A percentile compares a stretch with the other conserved stretches of the same genome.
Conservation (phyloP, 2,888 invertebrate genomes). For the Orthosia gracilis region DNA sequence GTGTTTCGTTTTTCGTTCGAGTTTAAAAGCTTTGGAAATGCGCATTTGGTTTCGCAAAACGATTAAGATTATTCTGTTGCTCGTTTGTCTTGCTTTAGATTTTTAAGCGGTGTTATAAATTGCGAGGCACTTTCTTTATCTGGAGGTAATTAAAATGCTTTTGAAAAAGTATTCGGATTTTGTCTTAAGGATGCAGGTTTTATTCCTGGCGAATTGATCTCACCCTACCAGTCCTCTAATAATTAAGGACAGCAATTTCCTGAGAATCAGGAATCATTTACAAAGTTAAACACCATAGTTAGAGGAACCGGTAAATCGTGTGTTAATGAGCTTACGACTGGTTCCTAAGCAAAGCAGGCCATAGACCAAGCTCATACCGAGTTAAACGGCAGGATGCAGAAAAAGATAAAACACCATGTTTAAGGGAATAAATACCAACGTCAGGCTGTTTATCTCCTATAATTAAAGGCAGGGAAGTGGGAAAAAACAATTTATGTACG, state of each 20-base stretch:
- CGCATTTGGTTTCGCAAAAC: slow-evolving; percentile 39
- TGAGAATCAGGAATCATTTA: slow-evolving; percentile 28
- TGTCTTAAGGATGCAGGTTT: neutral
- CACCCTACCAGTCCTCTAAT: neutral
- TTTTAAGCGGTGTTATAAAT: slow-evolving; percentile 36
- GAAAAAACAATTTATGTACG: slow-evolving; percentile 52
- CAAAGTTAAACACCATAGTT: slow-evolving; percentile 38
- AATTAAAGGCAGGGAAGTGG: slow-evolving; percentile 55
- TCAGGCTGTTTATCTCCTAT: slow-evolving; percentile 43
- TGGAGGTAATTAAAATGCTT: slow-evolving; percentile 33
- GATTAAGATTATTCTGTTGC: slow-evolving; percentile 50
- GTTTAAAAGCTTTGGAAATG: slow-evolving; percentile 43
- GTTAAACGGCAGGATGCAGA: slow-evolving; percentile 46
- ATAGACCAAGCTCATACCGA: slow-evolving; percentile 8
- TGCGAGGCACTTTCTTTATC: slow-evolving; percentile 34
- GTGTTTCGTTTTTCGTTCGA: slow-evolving; percentile 44
- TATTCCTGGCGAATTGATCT: neutral
- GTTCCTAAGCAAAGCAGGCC: slow-evolving; percentile 37
- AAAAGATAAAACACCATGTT: slow-evolving; percentile 45
- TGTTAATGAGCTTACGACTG: slow-evolving; percentile 48
- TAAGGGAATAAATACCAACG: slow-evolving; percentile 52
- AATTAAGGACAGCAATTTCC: slow-evolving; percentile 32
- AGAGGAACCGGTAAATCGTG: slow-evolving; percentile 50
- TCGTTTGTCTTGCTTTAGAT: slow-evolving; percentile 42
- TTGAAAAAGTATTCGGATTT: neutral